Percentiles rank a stretch among this genome's conserved stretches.
Conservation (phyloP, 1,140 invertebrate genomes). For the Pseudomyrmex sp. region DNA sequence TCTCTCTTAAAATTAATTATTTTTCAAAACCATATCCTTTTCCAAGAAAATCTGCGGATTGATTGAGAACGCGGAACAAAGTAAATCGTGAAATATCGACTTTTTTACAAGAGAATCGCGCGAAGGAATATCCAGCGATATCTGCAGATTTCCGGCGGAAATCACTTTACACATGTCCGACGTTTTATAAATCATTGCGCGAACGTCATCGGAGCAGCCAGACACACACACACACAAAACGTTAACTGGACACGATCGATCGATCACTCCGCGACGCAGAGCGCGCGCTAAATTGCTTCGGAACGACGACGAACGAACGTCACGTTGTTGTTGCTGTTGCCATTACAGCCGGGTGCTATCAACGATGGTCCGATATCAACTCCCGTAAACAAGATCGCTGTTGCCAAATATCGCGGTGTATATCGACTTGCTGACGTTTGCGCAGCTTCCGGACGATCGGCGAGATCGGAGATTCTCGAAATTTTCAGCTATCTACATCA, state of each 20-base stretch:
- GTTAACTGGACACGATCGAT: conserved; percentile 49
- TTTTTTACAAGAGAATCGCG: background rate
- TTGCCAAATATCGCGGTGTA: conserved; percentile 73
- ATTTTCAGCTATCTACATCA: background rate
- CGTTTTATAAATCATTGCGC: conserved; percentile 60
- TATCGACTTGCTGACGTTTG: conserved; percentile 63
- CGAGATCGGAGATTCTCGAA: background rate
- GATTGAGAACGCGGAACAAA: background rate
- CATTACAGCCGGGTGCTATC: conserved; percentile 44
- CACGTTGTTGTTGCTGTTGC: conserved; percentile 52
- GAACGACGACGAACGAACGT: conserved; percentile 55
- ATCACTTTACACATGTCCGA: conserved; percentile 11
- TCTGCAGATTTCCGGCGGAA: conserved; percentile 19
- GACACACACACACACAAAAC: conserved; percentile 26
- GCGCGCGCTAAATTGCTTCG: conserved; percentile 62
- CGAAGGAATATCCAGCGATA: conserved; percentile 6
- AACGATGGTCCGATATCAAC: conserved; percentile 69
- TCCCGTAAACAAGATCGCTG: conserved; percentile 73
- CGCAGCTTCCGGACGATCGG: conserved; percentile 10
- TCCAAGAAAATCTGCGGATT: background rate
- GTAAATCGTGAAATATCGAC: conserved; percentile 43
- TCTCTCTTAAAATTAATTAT: conserved; percentile 21
- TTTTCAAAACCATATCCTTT: conserved; percentile 11
- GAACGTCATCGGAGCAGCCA: conserved; percentile 22
- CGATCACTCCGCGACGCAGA: conserved; percentile 48